phyloP scores from a whole-genome alignment of 2,113 vertebrate genomes.

The Malurus melanocephalus region DNA sequence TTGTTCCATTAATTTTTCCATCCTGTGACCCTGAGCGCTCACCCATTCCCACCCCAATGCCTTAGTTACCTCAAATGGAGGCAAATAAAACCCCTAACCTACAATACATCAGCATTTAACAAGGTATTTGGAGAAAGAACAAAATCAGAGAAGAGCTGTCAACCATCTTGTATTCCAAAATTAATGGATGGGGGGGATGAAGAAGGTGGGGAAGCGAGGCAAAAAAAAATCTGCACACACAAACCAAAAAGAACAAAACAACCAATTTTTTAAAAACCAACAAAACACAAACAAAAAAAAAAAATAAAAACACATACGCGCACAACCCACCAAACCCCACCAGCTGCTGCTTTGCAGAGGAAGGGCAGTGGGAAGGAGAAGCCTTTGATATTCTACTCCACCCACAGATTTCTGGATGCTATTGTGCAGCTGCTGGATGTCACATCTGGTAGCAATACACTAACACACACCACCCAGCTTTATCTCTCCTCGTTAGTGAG shows the following conservation, averaged over 20 bases:
- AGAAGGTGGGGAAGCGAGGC: rapidly evolving
- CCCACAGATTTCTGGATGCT: constrained; percentile 11
- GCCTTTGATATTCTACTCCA: background rate
- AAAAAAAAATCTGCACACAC: background rate
- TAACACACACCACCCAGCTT: background rate
- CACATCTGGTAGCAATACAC: constrained; percentile 23
- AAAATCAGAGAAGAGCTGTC: background rate
- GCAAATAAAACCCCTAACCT: background rate
- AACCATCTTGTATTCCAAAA: background rate
- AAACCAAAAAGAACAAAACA: background rate
- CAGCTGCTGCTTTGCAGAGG: background rate
- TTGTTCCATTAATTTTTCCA: background rate
- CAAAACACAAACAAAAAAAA: background rate
- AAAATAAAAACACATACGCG: rapidly evolving
- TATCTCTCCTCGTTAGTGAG: background rate
- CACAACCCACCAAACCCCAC: background rate
- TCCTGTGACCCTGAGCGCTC: background rate
- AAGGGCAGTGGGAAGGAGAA: background rate
- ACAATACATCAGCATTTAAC: background rate
- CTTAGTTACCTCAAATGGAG: background rate
- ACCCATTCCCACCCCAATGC: background rate
- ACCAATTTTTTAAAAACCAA: too few relatives aligned
- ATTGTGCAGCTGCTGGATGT: background rate
- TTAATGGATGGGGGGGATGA: rapidly evolving
- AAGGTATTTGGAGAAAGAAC: background rate